Evolutionary conservation across 2,113 vertebrate species (phyloP), one percentile per base, ranked within the genome.

Genomic region (Osmerus mordax): DNA sequence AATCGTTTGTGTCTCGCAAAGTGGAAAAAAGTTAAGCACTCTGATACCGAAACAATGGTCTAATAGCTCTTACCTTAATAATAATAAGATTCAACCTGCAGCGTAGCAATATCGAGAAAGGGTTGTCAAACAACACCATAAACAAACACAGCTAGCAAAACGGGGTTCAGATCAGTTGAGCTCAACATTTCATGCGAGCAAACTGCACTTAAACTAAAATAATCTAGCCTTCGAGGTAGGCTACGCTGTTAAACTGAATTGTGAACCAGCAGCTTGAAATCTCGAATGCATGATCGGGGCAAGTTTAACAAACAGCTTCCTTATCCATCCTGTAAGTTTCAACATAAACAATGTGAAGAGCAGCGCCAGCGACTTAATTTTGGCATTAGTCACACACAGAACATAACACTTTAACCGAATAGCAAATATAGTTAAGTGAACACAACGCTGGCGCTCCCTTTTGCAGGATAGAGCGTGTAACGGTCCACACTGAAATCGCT

Each of bases 401-500:
- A 54, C 25, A 60, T 58, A 69, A 72, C 69, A 81, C 41, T 47
- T 47, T 47, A 47, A 8, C 41, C 62, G 81, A 76, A 71, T 69
- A 23, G 59, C 59, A 76, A 77, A 78, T 68, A 79, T 86, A 85
- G 80, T 73, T 2, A 65, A 74, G 75, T 36, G 78, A 67, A 52
- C 28, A 75, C 60, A 79, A 74, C 81, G 59, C 62, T 67, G 75
- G 84, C 87, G 86, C 82, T 72, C 63, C 79, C 72, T 73, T 81
- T 29, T 75, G 69, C 13, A 66, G 51, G 68, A 61, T 75, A 77
- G 77, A 77, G 60, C 91, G 86, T 74, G 89, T 96, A 96, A 95
- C 95, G 95, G 95, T 96, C 75, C 93, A 60, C 69, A 55, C 69
- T 2, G 32, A 81, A 1, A 75, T 70, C 83, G 81, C 75, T 67